Evolutionary conservation across 2,888 invertebrate genomes (phyloP).

Genomic region (Laothoe populi): DNA sequence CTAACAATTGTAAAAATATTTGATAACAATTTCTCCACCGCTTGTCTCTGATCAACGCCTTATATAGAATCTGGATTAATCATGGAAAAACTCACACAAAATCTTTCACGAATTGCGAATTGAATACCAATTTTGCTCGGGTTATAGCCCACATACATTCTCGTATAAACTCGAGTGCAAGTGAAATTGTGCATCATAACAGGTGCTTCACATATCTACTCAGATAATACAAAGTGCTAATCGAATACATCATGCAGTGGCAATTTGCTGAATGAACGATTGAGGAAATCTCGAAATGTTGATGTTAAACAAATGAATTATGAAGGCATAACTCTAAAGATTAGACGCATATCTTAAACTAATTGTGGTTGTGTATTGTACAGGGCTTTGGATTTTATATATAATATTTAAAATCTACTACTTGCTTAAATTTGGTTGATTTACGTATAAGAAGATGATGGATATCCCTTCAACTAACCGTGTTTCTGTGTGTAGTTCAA

Average conservation of each 20-base stretch:
- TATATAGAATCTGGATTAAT: too few relatives aligned
- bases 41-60: too few relatives aligned
- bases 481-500: constrained; percentile 18
- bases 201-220: constrained; percentile 9
- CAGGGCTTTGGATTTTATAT: neutral
- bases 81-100: too few relatives aligned
- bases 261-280: neutral
- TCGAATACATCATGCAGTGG: constrained; percentile 2
- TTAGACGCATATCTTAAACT: neutral
- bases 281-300: neutral
- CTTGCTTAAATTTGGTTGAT: neutral
- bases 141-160: too few relatives aligned
- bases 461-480: neutral
- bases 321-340: neutral
- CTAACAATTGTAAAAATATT: too few relatives aligned
- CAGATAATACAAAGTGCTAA: constrained; percentile 15
- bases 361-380: neutral
- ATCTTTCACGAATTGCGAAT: too few relatives aligned
- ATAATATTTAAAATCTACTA: neutral
- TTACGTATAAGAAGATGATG: neutral
- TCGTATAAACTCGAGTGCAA: neutral
- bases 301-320: neutral
- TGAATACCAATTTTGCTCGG: too few relatives aligned
- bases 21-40: too few relatives aligned
- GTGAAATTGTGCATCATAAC: constrained; percentile 3